Conservation (phyloP, 2,797 vertebrate species). For the Cetoscarus ocellatus region DNA sequence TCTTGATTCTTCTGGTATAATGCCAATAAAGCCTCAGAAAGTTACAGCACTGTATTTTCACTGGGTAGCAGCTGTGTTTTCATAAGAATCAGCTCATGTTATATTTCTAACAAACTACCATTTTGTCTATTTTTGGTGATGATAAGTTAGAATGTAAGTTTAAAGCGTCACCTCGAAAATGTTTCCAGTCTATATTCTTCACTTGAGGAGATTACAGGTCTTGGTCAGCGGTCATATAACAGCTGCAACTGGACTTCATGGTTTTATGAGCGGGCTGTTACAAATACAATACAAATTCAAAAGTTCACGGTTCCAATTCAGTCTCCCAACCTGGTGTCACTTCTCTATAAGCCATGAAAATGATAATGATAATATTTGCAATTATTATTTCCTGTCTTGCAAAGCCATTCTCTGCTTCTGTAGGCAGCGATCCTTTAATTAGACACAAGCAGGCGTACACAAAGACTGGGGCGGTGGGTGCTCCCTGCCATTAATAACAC, state of each 20-base stretch:
- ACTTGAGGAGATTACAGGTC: constrained; percentile 45
- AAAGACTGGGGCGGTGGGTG: constrained; percentile 70
- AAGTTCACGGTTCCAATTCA: constrained; percentile 71
- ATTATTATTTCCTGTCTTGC: constrained; percentile 85
- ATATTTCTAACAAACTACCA: no score
- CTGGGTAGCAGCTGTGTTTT: no score
- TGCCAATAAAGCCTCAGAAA: no score
- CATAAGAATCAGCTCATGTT: no score
- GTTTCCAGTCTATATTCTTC: constrained; percentile 19
- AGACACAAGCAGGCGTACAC: constrained; percentile 75
- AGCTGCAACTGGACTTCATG: constrained; percentile 41
- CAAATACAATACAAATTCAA: constrained; percentile 69
- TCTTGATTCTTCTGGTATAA: no score
- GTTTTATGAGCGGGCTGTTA: constrained; percentile 70
- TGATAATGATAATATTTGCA: constrained; percentile 84
- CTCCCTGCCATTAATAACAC: constrained; percentile 85
- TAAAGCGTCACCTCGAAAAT: constrained; percentile 12
- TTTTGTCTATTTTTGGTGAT: not conserved
- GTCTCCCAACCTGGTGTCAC: constrained; percentile 61
- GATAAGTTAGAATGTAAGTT: not conserved
- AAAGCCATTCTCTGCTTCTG: constrained; percentile 83
- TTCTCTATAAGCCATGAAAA: constrained; percentile 74
- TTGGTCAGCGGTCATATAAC: constrained; percentile 64
- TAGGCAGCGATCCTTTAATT: constrained; percentile 86
- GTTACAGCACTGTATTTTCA: no score